Evolutionary conservation across 1,140 invertebrate species (phyloP).

Genomic region (Trichonephila inaurata): DNA sequence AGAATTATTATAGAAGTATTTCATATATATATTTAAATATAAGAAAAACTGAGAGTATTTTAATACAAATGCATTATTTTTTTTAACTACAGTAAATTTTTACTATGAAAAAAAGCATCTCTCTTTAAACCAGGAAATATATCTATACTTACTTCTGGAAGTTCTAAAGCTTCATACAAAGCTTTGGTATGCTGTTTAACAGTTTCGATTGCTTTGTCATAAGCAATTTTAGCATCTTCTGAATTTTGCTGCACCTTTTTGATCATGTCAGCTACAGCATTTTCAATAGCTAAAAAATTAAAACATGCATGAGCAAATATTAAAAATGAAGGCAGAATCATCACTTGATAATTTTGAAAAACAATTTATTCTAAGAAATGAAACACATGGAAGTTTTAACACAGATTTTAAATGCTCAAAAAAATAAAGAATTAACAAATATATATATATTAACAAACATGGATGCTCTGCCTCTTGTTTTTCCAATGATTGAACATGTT

Average conservation of each 20-base stretch:
- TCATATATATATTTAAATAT: too few relatives aligned
- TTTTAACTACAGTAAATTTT: background rate
- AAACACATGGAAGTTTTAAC: background rate
- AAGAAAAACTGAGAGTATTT: too few relatives aligned
- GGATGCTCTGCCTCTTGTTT: constrained; percentile 18
- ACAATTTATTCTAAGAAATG: background rate
- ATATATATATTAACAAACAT: constrained; percentile 73
- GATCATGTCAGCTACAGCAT: constrained; percentile 78
- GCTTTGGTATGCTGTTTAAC: constrained; percentile 79
- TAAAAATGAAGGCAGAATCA: background rate
- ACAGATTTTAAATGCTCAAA: background rate
- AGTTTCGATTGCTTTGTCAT: constrained; percentile 78
- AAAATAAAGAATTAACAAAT: constrained; percentile 72
- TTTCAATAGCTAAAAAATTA: constrained; percentile 79
- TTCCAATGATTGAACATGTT: constrained; percentile 20
- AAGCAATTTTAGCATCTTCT: constrained; percentile 77
- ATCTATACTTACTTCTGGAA: constrained; percentile 78
- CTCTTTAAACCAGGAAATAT: background rate
- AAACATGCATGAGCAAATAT: constrained; percentile 1
- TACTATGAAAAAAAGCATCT: background rate
- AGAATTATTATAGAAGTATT: too few relatives aligned
- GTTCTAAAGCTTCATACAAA: constrained; percentile 81
- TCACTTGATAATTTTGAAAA: background rate
- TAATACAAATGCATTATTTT: too few relatives aligned
- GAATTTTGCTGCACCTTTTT: constrained; percentile 73